A percentile compares a stretch with the other conserved stretches of the same genome.
Evolutionary conservation across 1,140 invertebrate genomes (phyloP).

Genomic region (Drosophila hydei): DNA sequence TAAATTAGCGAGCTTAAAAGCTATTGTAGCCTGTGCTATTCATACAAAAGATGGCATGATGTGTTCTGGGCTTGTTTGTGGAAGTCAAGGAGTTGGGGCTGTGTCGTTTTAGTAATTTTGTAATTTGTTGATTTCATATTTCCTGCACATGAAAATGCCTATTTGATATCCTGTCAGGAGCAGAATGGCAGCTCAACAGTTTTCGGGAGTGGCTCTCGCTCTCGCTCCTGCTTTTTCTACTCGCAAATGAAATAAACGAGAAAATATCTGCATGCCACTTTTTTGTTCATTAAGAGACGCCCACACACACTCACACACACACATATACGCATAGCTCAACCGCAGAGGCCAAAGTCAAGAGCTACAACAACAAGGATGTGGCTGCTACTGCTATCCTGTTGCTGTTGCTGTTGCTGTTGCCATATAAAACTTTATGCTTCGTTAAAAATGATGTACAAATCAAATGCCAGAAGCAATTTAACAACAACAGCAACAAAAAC

Average conservation of each 20-base stretch:
- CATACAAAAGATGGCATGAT: too few species aligned
- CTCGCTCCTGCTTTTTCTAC: too few species aligned
- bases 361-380: conserved; percentile 21
- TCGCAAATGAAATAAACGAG: conserved; percentile 29
- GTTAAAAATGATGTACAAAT: conserved; percentile 81
- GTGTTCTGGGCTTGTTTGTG: too few species aligned
- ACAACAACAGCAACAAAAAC: conserved; percentile 47
- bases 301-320: conserved; percentile 1
- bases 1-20: too few species aligned
- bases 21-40: too few species aligned
- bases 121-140: conserved; percentile 70
- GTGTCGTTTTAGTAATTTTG: conserved; percentile 43
- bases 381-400: conserved; percentile 10
- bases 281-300: conserved; percentile 34
- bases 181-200: conserved; percentile 35
- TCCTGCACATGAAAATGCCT: conserved; percentile 61
- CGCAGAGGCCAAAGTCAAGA: conserved; percentile 43
- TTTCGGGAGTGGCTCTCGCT: neutral
- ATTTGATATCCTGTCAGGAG: conserved; percentile 64
- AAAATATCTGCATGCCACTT: conserved; percentile 52
- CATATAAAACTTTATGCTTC: conserved; percentile 70
- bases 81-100: too few species aligned
- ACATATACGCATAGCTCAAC: conserved; percentile 6
- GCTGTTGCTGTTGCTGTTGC: conserved; percentile 15
- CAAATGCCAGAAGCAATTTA: conserved; percentile 79